phyloP scores from a whole-genome alignment of 2,888 invertebrate species.

The Liposcelis brunnea region DNA sequence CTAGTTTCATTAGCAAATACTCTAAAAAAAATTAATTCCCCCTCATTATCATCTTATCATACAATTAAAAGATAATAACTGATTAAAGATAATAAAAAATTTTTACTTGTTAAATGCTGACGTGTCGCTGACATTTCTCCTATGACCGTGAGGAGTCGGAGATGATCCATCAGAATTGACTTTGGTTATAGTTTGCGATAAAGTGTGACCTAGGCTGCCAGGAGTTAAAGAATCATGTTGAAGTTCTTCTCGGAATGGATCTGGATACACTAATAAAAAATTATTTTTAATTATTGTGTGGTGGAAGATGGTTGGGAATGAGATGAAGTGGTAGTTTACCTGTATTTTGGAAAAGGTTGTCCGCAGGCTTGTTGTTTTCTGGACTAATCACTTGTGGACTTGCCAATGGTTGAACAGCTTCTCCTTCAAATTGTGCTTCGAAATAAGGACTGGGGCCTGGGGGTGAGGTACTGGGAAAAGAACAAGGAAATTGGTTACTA shows the following conservation, averaged over 20 bases:
- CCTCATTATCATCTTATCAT: too few species aligned
- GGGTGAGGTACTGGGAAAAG: too few species aligned
- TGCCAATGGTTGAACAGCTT: not conserved
- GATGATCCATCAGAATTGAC: slow-evolving; percentile 8
- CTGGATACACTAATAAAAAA: slow-evolving; percentile 35
- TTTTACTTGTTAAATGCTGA: slow-evolving; percentile 63
- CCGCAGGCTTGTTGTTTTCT: slow-evolving; percentile 28
- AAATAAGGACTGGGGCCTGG: not conserved
- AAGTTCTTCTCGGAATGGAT: slow-evolving; percentile 44
- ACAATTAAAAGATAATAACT: slow-evolving; percentile 9
- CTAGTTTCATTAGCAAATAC: slow-evolving; percentile 55
- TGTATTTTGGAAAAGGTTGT: slow-evolving; percentile 44
- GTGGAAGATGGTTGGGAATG: too few species aligned
- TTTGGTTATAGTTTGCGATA: slow-evolving; percentile 14
- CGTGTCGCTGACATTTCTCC: slow-evolving; percentile 70
- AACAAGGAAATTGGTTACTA: too few species aligned
- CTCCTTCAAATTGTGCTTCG: slow-evolving; percentile 3
- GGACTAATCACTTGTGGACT: too few species aligned
- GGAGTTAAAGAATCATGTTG: slow-evolving; percentile 8
- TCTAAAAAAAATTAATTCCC: slow-evolving; percentile 31
- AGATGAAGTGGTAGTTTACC: slow-evolving; percentile 20
- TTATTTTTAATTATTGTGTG: not conserved
- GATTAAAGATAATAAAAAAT: slow-evolving; percentile 1
- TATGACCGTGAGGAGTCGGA: slow-evolving; percentile 34
- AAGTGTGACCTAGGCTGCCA: slow-evolving; percentile 8